Base-by-base conservation (phyloP, 2,797 vertebrate species). In the Melanotaenia nigrans region DNA sequence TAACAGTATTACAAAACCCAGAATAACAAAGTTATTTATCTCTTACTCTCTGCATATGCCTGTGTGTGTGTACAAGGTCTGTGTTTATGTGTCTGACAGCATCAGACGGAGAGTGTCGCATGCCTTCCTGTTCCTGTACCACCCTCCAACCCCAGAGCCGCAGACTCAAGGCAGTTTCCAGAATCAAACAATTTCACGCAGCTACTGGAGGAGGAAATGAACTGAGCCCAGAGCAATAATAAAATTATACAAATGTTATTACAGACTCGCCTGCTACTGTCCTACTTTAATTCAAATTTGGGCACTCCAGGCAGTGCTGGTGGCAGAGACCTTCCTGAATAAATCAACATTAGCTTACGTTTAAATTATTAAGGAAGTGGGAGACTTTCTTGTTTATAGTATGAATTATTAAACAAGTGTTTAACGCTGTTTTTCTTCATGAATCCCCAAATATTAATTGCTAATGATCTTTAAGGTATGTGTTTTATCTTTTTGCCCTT, bases 171-270 rank as follows among this genome's bases (percentile, higher is more conserved):
- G 97, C 96, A 95, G 94, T 96, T 93, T 93, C 95, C 94, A 97
- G 96, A 98, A 97, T 97, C 97, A 94, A 95, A 95, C 94, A 98
- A 99, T 98, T 99, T 98, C 96, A 98, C 97, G 96, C 97, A 96
- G 96, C 96, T 96, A 96, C 96, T 96, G 96, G 96, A 96, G 89
- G 95, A 97, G 96, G 96, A 98, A 99, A 99, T 98, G 97, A 98
- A 97, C 97, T 97, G 94, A 97, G 97, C 97, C 97, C 95, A 95
- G 93, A 98, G 97, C 97, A 96, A 97, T 97, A 97, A 98, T 97
- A 97, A 97, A 99, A 98, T 99, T 98, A 99, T 97, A 97, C 96
- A 98, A 99, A 99, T 97, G 97, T 98, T 98, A 99, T 98, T 99
- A 99, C 96, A 96, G 97, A 96, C 95, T 96, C 95, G 97, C 96